Evolutionary conservation across 2,113 vertebrate genomes (phyloP), one percentile per base, ranked within the genome.

Genomic region (Odontophorus gujanensis): DNA sequence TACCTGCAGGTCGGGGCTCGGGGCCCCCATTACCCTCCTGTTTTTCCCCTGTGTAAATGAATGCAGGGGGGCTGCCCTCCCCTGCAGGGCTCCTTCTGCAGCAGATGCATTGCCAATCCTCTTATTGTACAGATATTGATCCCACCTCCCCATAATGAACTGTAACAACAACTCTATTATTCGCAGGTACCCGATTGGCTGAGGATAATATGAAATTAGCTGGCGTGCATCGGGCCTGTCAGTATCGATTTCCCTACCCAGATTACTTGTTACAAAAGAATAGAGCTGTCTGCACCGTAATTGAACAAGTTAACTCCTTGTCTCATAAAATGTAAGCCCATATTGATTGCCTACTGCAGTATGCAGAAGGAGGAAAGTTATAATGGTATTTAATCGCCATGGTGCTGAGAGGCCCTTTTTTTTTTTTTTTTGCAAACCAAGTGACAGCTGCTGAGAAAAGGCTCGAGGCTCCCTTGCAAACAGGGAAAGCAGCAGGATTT

Each of bases 221-320:
- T 97, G 98, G 98, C 98, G 93, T 98, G 99, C 98, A 97, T 96
- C 97, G 98, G 98, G 98, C 97, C 98, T 98, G 98, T 99, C 98
- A 99, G 98, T 98, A 99, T 99, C 98, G 99, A 99, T 99, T 99
- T 98, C 98, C 98, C 98, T 99, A 99, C 97, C 98, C 98, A 98
- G 98, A 99, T 99, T 99, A 99, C 99, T 99, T 99, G 99, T 99
- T 99, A 99, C 98, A 98, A 99, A 99, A 99, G 99, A 99, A 99
- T 99, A 99, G 99, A 99, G 99, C 99, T 99, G 99, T 99, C 99
- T 99, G 98, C 97, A 97, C 97, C 95, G 91, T 99, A 99, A 99
- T 99, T 99, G 99, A 99, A 99, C 99, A 99, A 99, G 99, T 99
- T 99, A 99, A 99, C 99, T 99, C 98, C 99, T 99, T 99, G 99